These are phyloP conservation scores for Pedionomus torquatus DNA, from an alignment of 2,113 vertebrate species.

Conservation along the genomic window DNA sequence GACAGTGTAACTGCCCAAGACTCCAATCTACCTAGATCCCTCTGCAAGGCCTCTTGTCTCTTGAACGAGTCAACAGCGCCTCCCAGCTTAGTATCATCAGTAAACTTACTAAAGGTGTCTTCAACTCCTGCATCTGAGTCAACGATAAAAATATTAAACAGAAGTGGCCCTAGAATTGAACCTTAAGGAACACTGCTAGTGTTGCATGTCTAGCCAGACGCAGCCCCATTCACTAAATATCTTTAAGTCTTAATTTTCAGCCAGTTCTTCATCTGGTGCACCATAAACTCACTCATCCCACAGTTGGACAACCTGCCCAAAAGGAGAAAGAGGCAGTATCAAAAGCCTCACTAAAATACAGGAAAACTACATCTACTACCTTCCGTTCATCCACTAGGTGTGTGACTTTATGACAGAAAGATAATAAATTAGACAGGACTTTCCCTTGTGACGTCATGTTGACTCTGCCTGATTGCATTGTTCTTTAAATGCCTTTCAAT, in stretches of 20 bases:
- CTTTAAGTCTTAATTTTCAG: neutral
- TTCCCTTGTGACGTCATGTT: neutral
- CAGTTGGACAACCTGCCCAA: neutral
- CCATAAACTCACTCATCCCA: rapidly evolving
- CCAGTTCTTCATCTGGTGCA: neutral
- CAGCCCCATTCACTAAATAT: neutral
- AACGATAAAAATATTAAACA: neutral
- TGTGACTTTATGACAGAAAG: neutral
- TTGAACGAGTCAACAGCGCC: neutral
- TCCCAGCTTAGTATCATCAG: neutral
- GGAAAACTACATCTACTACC: neutral
- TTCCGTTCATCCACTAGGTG: neutral
- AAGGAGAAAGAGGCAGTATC: neutral
- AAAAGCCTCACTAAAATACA: neutral
- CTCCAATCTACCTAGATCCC: neutral
- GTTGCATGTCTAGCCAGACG: neutral
- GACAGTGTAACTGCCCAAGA: neutral
- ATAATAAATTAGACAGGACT: neutral
- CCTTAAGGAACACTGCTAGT: neutral
- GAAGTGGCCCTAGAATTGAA: neutral
- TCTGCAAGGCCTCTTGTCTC: neutral
- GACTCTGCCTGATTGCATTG: neutral
- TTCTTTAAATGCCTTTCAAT: neutral
- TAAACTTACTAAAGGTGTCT: neutral
- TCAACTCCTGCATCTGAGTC: neutral